Base-by-base conservation (phyloP, 2,113 vertebrate genomes). In the Calidris pygmaea region DNA sequence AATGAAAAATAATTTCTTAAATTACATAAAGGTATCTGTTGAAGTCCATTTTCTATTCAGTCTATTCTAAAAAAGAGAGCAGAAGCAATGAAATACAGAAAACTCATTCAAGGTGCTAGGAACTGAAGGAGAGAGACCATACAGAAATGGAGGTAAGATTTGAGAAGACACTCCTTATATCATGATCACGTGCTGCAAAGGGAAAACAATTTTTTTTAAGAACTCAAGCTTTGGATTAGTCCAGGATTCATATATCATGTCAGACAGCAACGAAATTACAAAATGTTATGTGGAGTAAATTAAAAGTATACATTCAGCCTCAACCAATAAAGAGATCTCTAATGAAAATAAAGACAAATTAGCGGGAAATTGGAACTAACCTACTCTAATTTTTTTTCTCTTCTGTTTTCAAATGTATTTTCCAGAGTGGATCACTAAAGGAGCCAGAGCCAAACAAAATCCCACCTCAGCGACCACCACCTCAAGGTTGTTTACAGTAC, bases 401-500 rank as follows among this genome's bases (percentile, higher is more conserved):
- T 92, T 96, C 87, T 94, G 60, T 98, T 98, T 98, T 97, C 97
- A 74, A 88, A 97, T 97, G 50, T 98, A 10, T 98, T 94, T 98
- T 98, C 96, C 98, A 99, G 99, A 98, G 98, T 80, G 98, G 98
- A 98, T 97, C 98, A 53, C 96, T 97, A 87, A 99, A 99, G 98
- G 99, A 99, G 95, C 98, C 98, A 83, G 99, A 99, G 94, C 97
- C 98, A 83, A 98, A 96, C 98, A 99, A 99, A 98, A 98, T 98
- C 95, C 98, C 98, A 56, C 98, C 98, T 92, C 99, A 99, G 97
- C 99, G 99, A 87, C 98, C 99, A 95, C 98, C 99, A 93, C 98
- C 99, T 96, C 99, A 99, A 99, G 99, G 99, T 99, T 99, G 98
- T 99, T 98, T 99, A 98, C 98, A 99, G 98, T 98, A 98, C 96